phyloP scores from a whole-genome alignment of 2,113 vertebrate genomes.

The Scolopax mira region DNA sequence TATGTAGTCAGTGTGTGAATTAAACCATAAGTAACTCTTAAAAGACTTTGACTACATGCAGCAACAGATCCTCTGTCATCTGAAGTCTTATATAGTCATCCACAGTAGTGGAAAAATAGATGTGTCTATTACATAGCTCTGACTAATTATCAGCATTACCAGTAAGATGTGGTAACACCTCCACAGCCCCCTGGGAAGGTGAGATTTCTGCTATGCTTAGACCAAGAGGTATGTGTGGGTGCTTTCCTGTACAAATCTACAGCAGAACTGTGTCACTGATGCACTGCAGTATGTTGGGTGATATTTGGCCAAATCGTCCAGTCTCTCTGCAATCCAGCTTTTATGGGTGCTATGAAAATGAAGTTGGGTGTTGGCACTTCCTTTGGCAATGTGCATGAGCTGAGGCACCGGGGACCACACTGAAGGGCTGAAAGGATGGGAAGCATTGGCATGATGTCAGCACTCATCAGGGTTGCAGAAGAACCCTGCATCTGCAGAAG shows the following conservation, averaged over 20 bases:
- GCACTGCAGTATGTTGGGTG: neutral
- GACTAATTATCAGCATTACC: neutral
- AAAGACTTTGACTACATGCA: neutral
- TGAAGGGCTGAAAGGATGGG: neutral
- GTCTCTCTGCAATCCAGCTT: neutral
- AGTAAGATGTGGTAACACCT: neutral
- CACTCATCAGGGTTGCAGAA: rapidly evolving
- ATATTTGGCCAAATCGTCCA: neutral
- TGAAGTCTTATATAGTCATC: neutral
- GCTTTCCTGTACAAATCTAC: neutral
- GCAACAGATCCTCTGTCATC: neutral
- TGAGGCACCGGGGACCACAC: rapidly evolving
- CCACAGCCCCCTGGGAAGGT: neutral
- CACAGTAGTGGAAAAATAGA: neutral
- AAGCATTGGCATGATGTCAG: neutral
- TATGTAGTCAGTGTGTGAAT: neutral
- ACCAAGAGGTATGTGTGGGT: neutral
- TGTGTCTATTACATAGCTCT: neutral
- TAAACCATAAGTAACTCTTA: neutral
- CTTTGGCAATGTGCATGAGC: neutral
- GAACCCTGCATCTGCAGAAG: no score
- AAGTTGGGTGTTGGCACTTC: neutral
- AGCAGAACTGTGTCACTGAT: neutral
- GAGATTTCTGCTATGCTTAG: neutral
- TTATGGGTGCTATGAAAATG: rapidly evolving